Evolutionary conservation across 2,797 vertebrate species (phyloP).

Genomic region (Chiloscyllium punctatum): DNA sequence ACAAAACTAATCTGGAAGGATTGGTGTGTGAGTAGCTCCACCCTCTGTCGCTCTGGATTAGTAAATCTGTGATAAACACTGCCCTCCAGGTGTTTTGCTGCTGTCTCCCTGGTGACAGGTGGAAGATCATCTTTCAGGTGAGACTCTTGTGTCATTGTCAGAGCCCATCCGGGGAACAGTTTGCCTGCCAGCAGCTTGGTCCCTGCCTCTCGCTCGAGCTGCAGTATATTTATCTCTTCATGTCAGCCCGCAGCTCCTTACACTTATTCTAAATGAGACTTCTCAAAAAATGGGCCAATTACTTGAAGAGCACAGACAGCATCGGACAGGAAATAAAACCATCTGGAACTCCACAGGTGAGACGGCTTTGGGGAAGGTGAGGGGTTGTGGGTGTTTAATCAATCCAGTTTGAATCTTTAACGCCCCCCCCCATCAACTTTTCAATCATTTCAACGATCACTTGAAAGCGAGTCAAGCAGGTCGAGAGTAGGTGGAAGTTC

Average conservation of each 20-base stretch:
- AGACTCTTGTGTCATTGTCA: not conserved
- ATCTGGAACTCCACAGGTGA: not conserved
- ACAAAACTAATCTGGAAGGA: not conserved
- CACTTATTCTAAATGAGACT: constrained; percentile 2
- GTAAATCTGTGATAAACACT: not conserved
- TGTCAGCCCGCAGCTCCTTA: not conserved
- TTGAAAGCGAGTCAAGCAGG: not conserved
- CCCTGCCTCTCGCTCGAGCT: not conserved
- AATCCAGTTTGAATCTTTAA: not conserved
- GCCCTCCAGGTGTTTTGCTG: not conserved
- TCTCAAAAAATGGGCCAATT: constrained; percentile 12
- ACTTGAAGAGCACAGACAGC: not conserved
- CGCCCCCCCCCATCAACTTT: not conserved
- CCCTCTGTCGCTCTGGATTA: not conserved
- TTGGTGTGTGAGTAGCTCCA: not conserved
- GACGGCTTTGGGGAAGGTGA: not conserved
- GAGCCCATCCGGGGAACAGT: not conserved
- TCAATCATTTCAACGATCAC: not conserved
- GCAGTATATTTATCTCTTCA: not conserved
- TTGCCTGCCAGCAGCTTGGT: not conserved
- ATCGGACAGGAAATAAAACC: not conserved
- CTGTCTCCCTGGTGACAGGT: not conserved
- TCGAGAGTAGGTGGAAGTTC: not conserved
- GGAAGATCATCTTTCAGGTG: not conserved
- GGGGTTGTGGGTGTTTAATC: not conserved